Evolutionary conservation across 1,140 invertebrate genomes (phyloP).

Genomic region (Drosophila sp.): DNA sequence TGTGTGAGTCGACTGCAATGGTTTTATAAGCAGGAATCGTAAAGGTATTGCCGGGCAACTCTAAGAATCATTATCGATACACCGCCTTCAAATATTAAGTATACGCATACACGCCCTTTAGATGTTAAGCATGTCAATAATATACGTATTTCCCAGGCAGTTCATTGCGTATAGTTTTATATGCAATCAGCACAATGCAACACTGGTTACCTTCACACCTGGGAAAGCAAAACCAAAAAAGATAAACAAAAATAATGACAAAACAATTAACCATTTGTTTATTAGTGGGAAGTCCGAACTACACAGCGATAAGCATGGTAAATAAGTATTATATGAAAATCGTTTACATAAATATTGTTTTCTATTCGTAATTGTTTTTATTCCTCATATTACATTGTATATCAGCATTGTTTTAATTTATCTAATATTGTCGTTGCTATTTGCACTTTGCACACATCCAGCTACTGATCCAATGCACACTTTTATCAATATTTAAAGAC

Average conservation of each 20-base stretch:
- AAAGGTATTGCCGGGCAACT: slow-evolving; percentile 5
- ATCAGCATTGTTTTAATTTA: slow-evolving; percentile 37
- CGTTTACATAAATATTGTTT: slow-evolving; percentile 64
- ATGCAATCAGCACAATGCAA: slow-evolving; percentile 43
- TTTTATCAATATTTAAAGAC: slow-evolving; percentile 6
- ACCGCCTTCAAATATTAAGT: slow-evolving; percentile 5
- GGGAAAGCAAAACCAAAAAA: slow-evolving; percentile 13
- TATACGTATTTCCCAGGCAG: not conserved
- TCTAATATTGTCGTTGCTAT: slow-evolving; percentile 61
- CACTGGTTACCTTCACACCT: slow-evolving; percentile 51
- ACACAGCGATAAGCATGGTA: slow-evolving; percentile 59
- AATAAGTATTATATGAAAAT: slow-evolving; percentile 71
- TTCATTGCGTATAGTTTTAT: slow-evolving; percentile 16
- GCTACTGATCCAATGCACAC: slow-evolving; percentile 1
- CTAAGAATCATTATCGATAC: not conserved
- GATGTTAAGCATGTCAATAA: slow-evolving; percentile 13
- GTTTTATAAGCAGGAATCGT: slow-evolving; percentile 18
- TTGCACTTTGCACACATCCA: slow-evolving; percentile 24
- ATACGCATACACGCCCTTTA: slow-evolving; percentile 20
- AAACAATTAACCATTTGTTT: slow-evolving; percentile 69
- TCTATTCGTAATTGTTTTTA: slow-evolving; percentile 48
- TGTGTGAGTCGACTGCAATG: not conserved
- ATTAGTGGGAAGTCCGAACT: slow-evolving; percentile 49
- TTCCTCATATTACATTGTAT: slow-evolving; percentile 33
- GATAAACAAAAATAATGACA: slow-evolving; percentile 8